These are phyloP conservation scores for Cheilosia vulpina DNA, from an alignment of 2,888 invertebrate species.

Conservation along the genomic window DNA sequence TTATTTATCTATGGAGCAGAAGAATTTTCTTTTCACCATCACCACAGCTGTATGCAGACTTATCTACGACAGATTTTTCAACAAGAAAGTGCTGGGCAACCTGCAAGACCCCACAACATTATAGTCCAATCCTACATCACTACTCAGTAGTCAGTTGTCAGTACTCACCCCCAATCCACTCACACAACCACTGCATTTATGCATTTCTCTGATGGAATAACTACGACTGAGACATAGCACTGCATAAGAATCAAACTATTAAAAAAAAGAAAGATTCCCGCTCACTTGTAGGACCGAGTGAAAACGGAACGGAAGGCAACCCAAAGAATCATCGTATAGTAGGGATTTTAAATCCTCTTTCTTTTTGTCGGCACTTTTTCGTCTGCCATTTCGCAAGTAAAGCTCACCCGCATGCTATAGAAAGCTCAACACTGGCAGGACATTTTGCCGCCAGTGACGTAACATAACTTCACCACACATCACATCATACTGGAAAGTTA, in stretches of 20 bases:
- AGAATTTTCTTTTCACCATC: slow-evolving; percentile 32
- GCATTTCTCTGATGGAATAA: slow-evolving; percentile 19
- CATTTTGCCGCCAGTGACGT: slow-evolving; percentile 71
- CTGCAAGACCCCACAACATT: slow-evolving; percentile 10
- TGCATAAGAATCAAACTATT: slow-evolving; percentile 25
- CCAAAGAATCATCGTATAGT: slow-evolving; percentile 34
- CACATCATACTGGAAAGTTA: slow-evolving; percentile 65
- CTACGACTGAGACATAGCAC: not conserved
- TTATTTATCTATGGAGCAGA: slow-evolving; percentile 43
- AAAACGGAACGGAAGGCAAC: slow-evolving; percentile 42
- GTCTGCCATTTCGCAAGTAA: slow-evolving; percentile 9
- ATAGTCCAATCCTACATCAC: no score
- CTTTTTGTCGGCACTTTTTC: not conserved
- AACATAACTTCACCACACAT: slow-evolving; percentile 45
- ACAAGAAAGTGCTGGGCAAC: not conserved
- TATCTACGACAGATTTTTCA: not conserved
- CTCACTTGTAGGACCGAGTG: not conserved
- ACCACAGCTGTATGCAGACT: not conserved
- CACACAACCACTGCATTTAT: not conserved
- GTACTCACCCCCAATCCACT: not conserved
- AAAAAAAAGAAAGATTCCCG: slow-evolving; percentile 30
- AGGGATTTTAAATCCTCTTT: slow-evolving; percentile 30
- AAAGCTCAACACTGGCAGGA: slow-evolving; percentile 41
- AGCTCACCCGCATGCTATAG: slow-evolving; percentile 40
- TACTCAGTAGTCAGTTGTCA: no score